Evolutionary conservation across 2,797 vertebrate genomes (phyloP).

Genomic region (Poecile montanus): DNA sequence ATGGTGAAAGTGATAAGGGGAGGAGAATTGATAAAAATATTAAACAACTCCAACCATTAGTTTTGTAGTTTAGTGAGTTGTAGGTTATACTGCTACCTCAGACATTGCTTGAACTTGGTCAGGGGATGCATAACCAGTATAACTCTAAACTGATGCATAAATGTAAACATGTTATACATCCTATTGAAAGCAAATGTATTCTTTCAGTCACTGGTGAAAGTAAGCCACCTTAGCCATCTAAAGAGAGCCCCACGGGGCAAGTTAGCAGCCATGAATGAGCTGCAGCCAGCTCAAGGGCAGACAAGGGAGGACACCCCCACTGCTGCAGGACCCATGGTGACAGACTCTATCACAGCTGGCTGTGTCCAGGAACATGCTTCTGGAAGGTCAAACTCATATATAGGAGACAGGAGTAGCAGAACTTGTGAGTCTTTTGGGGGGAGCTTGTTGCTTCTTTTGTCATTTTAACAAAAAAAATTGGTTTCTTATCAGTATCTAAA

Average conservation of each 20-base stretch:
- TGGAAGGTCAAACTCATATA: background rate
- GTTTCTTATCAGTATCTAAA: background rate
- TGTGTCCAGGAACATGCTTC: fast-evolving
- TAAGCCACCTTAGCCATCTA: background rate
- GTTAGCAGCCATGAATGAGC: background rate
- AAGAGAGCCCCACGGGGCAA: background rate
- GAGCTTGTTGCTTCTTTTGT: background rate
- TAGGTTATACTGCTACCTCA: background rate
- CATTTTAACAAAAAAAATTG: background rate
- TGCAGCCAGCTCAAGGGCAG: background rate
- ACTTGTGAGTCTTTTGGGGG: fast-evolving
- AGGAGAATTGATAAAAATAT: background rate
- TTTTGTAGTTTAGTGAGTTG: background rate
- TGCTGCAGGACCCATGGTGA: background rate
- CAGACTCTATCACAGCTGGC: background rate
- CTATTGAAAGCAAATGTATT: background rate
- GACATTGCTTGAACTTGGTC: background rate
- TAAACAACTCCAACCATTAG: background rate
- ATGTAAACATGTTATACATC: background rate
- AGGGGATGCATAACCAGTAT: background rate
- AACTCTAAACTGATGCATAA: background rate
- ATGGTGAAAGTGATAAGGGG: background rate
- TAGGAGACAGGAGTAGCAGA: background rate
- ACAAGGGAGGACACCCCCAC: fast-evolving
- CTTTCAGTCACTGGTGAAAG: background rate